Base-by-base conservation (phyloP, 2,113 vertebrate genomes). In the Megaceryle torquata region DNA sequence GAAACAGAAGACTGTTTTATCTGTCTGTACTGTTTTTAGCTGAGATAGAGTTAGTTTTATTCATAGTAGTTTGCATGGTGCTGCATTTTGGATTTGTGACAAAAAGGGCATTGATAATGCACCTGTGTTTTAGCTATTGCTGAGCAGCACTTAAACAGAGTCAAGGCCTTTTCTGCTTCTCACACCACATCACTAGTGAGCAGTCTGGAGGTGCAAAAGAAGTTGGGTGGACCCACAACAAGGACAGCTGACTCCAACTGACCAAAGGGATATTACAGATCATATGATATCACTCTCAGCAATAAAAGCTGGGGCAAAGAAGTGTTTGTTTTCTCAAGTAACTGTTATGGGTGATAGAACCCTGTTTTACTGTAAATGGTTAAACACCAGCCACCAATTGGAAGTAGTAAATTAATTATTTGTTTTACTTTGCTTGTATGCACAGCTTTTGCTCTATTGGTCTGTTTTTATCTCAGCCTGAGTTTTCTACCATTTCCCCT, bases 121-220 rank as follows among this genome's bases (percentile, higher is more conserved):
- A 53, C 4, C 3, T 1, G 0, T 60, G 18, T 68, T 82, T 82
- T 44, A 14, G 11, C 11, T 51, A 19, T 15, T 44, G 35, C 10
- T 74, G 59, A 64, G 24, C 41, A 48, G 35, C 11, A 3, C 8
- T 72, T 65, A 46, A 9, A 24, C 6, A 37, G 25, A 31, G 3
- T 4, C 11, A 11, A 46, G 13, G 39, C 4, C 12, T 60, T 28
- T 33, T 53, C 17, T 29, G 18, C 1, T 28, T 9, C 11, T 80
- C 15, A 29, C 10, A 0, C 15, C 5, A 3, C 9, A 18, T 4
- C 28, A 29, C 19, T 43, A 50, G 35, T 0, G 1, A n/a, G 9
- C 0, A 46, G 8, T 19, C 24, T 43, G 25, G 12, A 18, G 8
- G 2, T 13, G 13, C 63, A 68, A 16, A 25, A 43, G 19, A 35